A percentile compares a stretch with the other conserved stretches of the same genome.
phyloP scores from a whole-genome alignment of 2,888 invertebrate genomes.

The Trissolcus japonicus region DNA sequence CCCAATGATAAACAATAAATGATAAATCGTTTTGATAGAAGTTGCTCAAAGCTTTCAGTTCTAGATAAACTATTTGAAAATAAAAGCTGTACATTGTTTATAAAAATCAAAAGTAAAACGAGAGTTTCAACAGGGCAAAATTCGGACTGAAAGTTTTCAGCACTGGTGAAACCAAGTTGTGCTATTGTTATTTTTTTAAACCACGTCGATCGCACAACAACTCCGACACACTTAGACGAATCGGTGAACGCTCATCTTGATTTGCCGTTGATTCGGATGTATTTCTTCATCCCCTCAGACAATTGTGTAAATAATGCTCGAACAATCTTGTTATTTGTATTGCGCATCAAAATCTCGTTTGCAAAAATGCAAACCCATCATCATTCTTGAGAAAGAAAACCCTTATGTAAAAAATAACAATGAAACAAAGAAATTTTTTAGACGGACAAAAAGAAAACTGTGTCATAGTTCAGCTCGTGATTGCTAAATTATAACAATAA shows the following conservation, averaged over 20 bases:
- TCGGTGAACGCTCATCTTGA: no score
- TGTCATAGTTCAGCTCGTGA: slow-evolving; percentile 45
- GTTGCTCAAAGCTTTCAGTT: slow-evolving; percentile 33
- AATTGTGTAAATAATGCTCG: slow-evolving; percentile 53
- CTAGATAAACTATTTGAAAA: slow-evolving; percentile 3
- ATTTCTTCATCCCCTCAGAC: neutral
- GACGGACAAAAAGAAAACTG: slow-evolving; percentile 23
- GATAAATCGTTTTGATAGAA: slow-evolving; percentile 8
- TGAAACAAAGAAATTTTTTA: slow-evolving; percentile 31
- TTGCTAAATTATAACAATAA: slow-evolving; percentile 51
- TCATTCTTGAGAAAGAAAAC: neutral
- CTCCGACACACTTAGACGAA: no score
- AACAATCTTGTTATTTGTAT: slow-evolving; percentile 53
- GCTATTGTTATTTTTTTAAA: slow-evolving; percentile 38
- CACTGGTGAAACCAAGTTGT: slow-evolving; percentile 20
- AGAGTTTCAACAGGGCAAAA: neutral
- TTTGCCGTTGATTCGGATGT: no score
- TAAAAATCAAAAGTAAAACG: no score
- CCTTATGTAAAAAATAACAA: slow-evolving; percentile 3
- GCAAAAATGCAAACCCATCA: slow-evolving; percentile 15
- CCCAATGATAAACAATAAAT: slow-evolving; percentile 24
- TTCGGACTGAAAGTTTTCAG: slow-evolving; percentile 39
- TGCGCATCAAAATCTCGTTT: slow-evolving; percentile 11
- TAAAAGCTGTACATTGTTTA: neutral
- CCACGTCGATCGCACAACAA: slow-evolving; percentile 35